phyloP scores from a whole-genome alignment of 2,797 vertebrate species.

The Melanotaenia maccullochi region DNA sequence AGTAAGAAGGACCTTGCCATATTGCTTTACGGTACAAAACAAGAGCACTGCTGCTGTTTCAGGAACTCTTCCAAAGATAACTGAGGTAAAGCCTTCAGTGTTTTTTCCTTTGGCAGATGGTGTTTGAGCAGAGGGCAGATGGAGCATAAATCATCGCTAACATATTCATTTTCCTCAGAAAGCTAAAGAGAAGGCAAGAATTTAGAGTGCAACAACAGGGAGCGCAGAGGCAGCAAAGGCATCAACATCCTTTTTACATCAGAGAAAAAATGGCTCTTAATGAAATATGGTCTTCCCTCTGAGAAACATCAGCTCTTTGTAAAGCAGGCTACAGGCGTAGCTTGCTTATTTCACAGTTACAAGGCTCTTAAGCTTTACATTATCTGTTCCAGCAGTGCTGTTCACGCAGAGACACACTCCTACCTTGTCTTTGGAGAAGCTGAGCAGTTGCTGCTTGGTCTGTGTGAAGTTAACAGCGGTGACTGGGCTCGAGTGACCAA shows the following conservation, averaged over 20 bases:
- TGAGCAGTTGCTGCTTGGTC: constrained; percentile 85
- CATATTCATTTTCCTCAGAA: constrained; percentile 72
- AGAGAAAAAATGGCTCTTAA: constrained; percentile 22
- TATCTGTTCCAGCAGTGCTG: background rate
- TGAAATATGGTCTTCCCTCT: constrained; percentile 12
- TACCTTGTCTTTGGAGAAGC: constrained; percentile 88
- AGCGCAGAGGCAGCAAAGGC: constrained; percentile 42
- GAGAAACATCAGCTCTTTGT: constrained; percentile 24
- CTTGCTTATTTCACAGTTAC: constrained; percentile 32
- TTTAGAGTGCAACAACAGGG: constrained; percentile 28
- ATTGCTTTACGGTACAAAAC: constrained; percentile 42
- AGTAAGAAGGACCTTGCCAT: constrained; percentile 28
- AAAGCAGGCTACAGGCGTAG: constrained; percentile 27
- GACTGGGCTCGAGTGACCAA: constrained; percentile 81
- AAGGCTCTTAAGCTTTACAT: constrained; percentile 25
- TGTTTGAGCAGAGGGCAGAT: constrained; percentile 73
- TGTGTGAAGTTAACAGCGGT: constrained; percentile 82
- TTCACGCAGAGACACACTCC: background rate
- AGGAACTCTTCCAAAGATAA: constrained; percentile 46
- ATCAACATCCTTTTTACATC: constrained; percentile 47
- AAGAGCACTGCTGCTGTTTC: constrained; percentile 38
- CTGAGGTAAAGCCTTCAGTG: constrained; percentile 59
- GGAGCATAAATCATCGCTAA: constrained; percentile 73
- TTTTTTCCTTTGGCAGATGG: constrained; percentile 67
- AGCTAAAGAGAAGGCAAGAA: constrained; percentile 56